phyloP scores from a whole-genome alignment of 2,888 invertebrate species.

The Pomacea canaliculata region DNA sequence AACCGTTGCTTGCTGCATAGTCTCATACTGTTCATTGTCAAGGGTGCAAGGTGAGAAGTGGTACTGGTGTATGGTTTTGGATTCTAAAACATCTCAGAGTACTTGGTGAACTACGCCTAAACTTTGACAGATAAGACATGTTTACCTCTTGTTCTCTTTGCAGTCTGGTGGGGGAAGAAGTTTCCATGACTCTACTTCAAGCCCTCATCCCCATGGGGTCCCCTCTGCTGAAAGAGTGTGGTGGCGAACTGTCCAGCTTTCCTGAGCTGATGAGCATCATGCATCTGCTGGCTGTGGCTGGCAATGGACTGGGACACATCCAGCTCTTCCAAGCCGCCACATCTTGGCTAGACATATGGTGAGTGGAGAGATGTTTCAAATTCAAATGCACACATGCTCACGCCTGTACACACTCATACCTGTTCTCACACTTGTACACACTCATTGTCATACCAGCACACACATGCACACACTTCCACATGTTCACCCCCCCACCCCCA shows the following conservation, averaged over 20 bases:
- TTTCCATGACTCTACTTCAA: constrained; percentile 78
- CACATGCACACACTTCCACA: too few relatives aligned
- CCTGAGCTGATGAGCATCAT: constrained; percentile 83
- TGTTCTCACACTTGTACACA: too few relatives aligned
- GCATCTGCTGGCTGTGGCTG: constrained; percentile 88
- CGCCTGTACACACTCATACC: too few relatives aligned
- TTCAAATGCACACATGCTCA: not conserved
- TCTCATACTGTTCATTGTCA: constrained; percentile 81
- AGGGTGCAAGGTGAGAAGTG: constrained; percentile 73
- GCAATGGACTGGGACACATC: constrained; percentile 84
- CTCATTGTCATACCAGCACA: too few relatives aligned
- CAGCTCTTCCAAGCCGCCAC: constrained; percentile 84
- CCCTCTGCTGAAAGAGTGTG: constrained; percentile 73
- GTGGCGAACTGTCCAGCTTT: constrained; percentile 81
- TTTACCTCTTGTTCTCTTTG: constrained; percentile 8
- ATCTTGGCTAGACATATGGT: constrained; percentile 78
- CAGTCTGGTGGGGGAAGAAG: constrained; percentile 74
- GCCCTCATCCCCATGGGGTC: constrained; percentile 82
- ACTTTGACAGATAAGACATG: too few relatives aligned
- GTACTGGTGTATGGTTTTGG: too few relatives aligned
- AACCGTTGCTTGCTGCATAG: constrained; percentile 80
- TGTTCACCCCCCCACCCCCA: too few relatives aligned
- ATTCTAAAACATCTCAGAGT: too few relatives aligned
- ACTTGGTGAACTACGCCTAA: too few relatives aligned
- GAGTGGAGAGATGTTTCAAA: not conserved